Base-by-base conservation (phyloP, 2,888 invertebrate species). In the Pandemis heparana region DNA sequence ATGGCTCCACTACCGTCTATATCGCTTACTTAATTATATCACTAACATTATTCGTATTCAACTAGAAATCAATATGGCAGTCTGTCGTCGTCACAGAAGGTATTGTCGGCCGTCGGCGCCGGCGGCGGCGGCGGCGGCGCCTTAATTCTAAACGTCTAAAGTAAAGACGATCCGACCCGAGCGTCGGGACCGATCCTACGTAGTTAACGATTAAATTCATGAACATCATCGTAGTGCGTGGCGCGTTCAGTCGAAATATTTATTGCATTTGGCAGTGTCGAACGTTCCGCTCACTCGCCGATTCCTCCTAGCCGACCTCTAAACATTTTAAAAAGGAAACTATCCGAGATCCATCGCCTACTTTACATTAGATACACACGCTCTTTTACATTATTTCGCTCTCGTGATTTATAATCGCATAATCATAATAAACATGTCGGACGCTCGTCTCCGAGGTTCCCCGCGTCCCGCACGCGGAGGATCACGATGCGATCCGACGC, bases 31-130 rank as follows among this genome's bases (percentile, higher is more conserved):
- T 59, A 67, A n/a, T 23, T 32, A 38, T 32, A 32, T 48, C 51
- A 51, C 65, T 48, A 67, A 77, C 72, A 63, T 65, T 69, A 71
- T 71, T 56, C 56, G 56, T 56, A 23, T 61, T 71, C 80, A 78
- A 79, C 80, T 81, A 82, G 79, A 85, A 82, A 78, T 77, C 78
- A 83, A 87, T 87, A 89, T 89, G 89, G 89, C 89, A 89, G 89
- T 87, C 87, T 83, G 85, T 78, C 76, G 79, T 68, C 73, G 46
- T 74, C 66, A 74, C 70, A 72, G 53, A 67, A 66, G 39, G 74
- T 71, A 67, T 71, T 62, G 72, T 72, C 72, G 71, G 71, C 43
- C 38, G 62, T 43, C 43, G 70, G 70, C 56, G 23, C 10, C 53
- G 56, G 51, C 16, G 51, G 70, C 56, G 23, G 18, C 53, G 56